Percentiles rank a stretch among this genome's conserved stretches.
phyloP scores from a whole-genome alignment of 2,113 vertebrate genomes.

The Odontophorus gujanensis region DNA sequence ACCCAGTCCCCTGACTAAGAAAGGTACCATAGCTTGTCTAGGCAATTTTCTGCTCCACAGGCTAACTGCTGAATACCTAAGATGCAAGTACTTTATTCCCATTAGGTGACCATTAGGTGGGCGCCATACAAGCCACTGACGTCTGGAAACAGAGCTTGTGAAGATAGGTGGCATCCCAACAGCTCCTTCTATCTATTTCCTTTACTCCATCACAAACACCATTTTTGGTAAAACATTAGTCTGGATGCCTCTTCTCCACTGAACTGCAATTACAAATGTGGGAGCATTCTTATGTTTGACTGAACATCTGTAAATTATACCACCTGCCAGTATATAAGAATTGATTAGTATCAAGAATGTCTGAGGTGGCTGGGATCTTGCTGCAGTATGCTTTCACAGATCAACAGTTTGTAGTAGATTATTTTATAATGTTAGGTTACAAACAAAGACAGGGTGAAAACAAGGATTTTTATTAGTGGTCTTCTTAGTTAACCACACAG shows the following conservation, averaged over 20 bases:
- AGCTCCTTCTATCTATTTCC: not conserved
- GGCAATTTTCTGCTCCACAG: not conserved
- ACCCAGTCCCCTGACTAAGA: not conserved
- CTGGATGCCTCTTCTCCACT: not conserved
- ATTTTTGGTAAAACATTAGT: not conserved
- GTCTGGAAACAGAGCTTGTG: not conserved
- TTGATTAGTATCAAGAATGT: not conserved
- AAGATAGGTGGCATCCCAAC: not conserved
- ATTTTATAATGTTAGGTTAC: not conserved
- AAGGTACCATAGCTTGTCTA: not conserved
- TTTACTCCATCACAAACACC: rapidly evolving
- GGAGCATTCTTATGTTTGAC: not conserved
- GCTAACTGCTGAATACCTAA: not conserved
- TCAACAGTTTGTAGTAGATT: not conserved
- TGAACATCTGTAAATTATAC: not conserved
- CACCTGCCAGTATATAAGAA: not conserved
- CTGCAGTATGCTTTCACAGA: not conserved
- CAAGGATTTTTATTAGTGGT: not conserved
- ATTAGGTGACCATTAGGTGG: no score
- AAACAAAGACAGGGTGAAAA: not conserved
- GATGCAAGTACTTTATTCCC: not conserved
- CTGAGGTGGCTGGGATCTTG: not conserved
- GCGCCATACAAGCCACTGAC: rapidly evolving
- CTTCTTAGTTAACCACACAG: not conserved
- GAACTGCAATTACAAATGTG: not conserved